Conservation (phyloP, 2,797 vertebrate species). For the Luscinia megarhynchos region DNA sequence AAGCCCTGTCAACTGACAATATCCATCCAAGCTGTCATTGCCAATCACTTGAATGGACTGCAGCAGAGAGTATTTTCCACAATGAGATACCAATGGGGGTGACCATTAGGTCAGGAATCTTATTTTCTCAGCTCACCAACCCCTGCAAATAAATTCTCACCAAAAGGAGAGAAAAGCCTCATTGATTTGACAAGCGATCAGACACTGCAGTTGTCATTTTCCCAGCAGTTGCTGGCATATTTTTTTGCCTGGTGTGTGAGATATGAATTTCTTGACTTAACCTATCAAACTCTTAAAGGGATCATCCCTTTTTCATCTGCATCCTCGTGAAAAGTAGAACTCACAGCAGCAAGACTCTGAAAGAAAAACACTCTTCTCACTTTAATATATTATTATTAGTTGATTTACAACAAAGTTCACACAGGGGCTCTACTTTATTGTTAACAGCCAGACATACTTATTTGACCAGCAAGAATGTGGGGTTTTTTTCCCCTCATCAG, state of each 20-base stretch:
- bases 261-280: constrained; percentile 59
- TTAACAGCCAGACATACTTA: not conserved
- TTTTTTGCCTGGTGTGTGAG: constrained; percentile 62
- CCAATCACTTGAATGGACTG: constrained; percentile 74
- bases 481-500: not conserved
- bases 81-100: constrained; percentile 70
- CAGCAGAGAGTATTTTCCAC: constrained; percentile 72
- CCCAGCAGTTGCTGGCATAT: constrained; percentile 69
- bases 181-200: constrained; percentile 72
- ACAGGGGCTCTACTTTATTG: not conserved
- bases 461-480: not conserved
- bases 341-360: not conserved
- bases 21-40: constrained; percentile 72
- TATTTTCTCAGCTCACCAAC: constrained; percentile 73
- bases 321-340: not conserved
- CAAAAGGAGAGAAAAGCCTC: constrained; percentile 74
- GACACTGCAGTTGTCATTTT: constrained; percentile 70
- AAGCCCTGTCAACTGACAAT: constrained; percentile 72
- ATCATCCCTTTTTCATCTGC: constrained; percentile 35
- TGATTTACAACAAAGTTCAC: not conserved
- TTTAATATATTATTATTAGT: not conserved
- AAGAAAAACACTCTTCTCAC: not conserved
- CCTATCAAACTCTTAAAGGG: constrained; percentile 54
- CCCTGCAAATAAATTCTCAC: constrained; percentile 73
- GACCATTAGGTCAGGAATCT: constrained; percentile 74